Percentiles rank a stretch among this genome's conserved stretches.
These are phyloP conservation scores for Macrobrachium rosenbergii DNA, from an alignment of 1,140 invertebrate genomes.

Conservation along the genomic window DNA sequence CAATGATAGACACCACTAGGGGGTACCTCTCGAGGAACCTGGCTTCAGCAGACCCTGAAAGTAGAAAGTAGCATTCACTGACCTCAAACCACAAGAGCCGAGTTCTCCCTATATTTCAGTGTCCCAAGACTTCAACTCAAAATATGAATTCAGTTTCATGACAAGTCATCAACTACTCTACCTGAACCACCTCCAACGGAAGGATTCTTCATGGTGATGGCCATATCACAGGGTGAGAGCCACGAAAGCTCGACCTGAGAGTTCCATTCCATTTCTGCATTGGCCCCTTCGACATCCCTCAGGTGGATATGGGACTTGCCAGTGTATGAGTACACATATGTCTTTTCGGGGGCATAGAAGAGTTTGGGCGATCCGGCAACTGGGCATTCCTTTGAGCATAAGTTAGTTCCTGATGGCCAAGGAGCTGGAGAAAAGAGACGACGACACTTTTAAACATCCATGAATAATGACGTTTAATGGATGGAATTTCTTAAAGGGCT, in stretches of 20 bases:
- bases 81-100: neutral
- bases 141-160: no score
- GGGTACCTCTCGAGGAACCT: conserved; percentile 21
- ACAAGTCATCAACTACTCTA: no score
- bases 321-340: neutral
- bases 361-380: conserved; percentile 2
- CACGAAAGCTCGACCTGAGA: neutral
- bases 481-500: no score
- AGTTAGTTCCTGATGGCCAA: no score
- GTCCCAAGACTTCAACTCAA: no score
- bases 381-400: conserved; percentile 1
- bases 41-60: neutral
- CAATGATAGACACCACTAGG: conserved; percentile 14
- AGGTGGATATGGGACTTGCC: neutral
- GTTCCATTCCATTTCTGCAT: neutral
- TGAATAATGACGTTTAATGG: neutral
- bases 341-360: neutral
- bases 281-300: neutral
- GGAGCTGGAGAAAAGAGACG: neutral
- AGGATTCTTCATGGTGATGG: neutral
- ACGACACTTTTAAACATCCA: neutral
- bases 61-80: neutral
- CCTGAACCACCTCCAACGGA: no score
- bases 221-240: conserved; percentile 7
- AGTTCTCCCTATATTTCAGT: no score